Evolutionary conservation across 2,113 vertebrate species (phyloP), one percentile per base, ranked within the genome.

Genomic region (Tricholaema leucomelas): DNA sequence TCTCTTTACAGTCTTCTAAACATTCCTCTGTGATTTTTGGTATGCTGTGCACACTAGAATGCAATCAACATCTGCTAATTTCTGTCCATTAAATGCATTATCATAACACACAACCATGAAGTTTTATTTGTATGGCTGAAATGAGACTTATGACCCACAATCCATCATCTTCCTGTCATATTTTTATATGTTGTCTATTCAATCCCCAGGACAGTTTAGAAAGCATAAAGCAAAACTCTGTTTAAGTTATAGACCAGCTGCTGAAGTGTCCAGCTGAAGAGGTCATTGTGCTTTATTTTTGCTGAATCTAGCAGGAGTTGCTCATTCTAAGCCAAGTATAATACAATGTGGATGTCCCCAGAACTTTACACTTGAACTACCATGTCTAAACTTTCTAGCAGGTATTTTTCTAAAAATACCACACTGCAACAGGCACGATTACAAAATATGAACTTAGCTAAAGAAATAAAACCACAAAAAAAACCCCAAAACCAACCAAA

Each of bases 221-320:
- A 96, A 98, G 97, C 93, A 27, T 96, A 97, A 97, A 98, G 97
- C 97, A 98, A 98, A 98, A 96, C 97, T 95, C 93, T 76, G 83
- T 96, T 97, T 98, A 98, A 99, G 98, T 98, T 98, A 98, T 98
- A 97, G 98, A 96, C 97, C 98, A 99, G 98, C 98, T 98, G 98
- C 97, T 96, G 56, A 94, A 95, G 90, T 97, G 96, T 98, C 98
- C 97, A 83, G 93, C 98, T 98, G 98, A 98, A 98, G 98, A 98
- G 98, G 97, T 97, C 98, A 98, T 98, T 98, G 97, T 98, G 96
- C 96, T 97, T 96, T 77, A 77, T 93, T 94, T 95, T 91, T 91
- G 91, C 97, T 97, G 95, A 98, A 97, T 96, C 97, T 97, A 97
- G 92, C 97, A 97, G 94, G 95, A 97, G 95, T 94, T 80, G 95